phyloP scores from a whole-genome alignment of 2,888 invertebrate genomes.

The Macrophya alboannulata region DNA sequence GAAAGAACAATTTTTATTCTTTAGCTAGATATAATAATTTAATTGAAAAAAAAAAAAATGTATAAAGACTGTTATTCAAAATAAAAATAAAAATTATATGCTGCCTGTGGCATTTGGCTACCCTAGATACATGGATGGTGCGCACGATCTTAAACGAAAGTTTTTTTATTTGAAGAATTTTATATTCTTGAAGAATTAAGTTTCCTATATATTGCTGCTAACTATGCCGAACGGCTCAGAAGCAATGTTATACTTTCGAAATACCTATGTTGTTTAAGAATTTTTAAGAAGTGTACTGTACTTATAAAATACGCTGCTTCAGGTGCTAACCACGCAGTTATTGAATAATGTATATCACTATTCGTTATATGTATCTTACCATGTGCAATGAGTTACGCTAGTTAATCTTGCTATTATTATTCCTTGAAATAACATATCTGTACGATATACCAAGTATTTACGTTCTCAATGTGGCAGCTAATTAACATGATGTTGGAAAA shows the following conservation, averaged over 20 bases:
- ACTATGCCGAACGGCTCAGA: conserved; percentile 58
- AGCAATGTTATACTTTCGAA: conserved; percentile 41
- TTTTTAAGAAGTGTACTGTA: conserved; percentile 65
- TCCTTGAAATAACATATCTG: conserved; percentile 29
- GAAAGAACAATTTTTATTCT: conserved; percentile 70
- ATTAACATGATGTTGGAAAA: background rate
- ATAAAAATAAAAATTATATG: conserved; percentile 55
- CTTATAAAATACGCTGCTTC: conserved; percentile 63
- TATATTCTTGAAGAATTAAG: conserved; percentile 58
- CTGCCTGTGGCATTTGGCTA: conserved; percentile 57
- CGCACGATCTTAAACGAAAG: conserved; percentile 35
- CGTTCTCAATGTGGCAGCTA: background rate
- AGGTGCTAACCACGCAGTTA: conserved; percentile 60
- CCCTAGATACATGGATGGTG: conserved; percentile 46
- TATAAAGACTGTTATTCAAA: conserved; percentile 77
- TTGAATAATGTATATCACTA: conserved; percentile 57
- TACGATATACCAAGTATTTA: conserved; percentile 18
- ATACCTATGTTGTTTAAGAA: conserved; percentile 55
- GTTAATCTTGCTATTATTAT: background rate
- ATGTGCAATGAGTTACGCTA: conserved; percentile 29
- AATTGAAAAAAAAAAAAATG: conserved; percentile 71
- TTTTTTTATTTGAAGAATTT: conserved; percentile 56
- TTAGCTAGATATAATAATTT: conserved; percentile 76
- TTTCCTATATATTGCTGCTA: conserved; percentile 58
- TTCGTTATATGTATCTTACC: conserved; percentile 2